Conservation (phyloP, 1,140 invertebrate species). For the Trichogramma pretiosum region DNA sequence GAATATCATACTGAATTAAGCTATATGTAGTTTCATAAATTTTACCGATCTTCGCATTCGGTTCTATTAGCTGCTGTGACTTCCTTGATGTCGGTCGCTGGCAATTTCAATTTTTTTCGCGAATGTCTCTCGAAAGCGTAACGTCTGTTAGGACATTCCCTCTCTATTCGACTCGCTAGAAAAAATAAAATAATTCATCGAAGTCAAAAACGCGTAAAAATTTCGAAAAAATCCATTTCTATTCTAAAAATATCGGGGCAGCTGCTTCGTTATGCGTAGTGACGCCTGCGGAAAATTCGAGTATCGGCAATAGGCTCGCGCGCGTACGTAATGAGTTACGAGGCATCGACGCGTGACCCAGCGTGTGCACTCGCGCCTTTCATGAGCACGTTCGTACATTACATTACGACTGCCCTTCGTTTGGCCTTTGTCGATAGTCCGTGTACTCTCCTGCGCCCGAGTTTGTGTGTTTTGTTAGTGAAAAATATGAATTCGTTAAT, state of each 20-base stretch:
- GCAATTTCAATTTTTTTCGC: slow-evolving; percentile 70
- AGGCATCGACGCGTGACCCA: neutral
- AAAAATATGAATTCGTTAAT: too few relatives aligned
- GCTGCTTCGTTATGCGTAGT: neutral
- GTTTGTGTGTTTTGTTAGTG: too few relatives aligned
- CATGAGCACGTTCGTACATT: too few relatives aligned
- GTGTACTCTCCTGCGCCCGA: too few relatives aligned
- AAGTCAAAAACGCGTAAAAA: neutral
- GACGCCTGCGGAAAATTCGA: too few relatives aligned
- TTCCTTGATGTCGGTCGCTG: slow-evolving; percentile 69
- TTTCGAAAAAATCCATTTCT: neutral
- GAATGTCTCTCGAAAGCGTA: slow-evolving; percentile 83
- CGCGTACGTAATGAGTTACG: neutral
- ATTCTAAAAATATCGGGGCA: neutral
- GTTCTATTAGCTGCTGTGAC: slow-evolving; percentile 70
- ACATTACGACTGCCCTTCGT: too few relatives aligned
- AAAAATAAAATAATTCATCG: slow-evolving; percentile 18
- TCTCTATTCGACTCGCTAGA: slow-evolving; percentile 70
- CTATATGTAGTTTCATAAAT: too few relatives aligned
- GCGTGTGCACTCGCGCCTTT: too few relatives aligned
- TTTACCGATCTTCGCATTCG: slow-evolving; percentile 74
- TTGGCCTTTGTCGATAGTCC: too few relatives aligned
- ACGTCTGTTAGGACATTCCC: slow-evolving; percentile 75
- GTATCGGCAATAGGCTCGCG: neutral
- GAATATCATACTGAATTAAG: too few relatives aligned